Percentiles rank a stretch among this genome's conserved stretches.
Conservation (phyloP, 1,140 invertebrate species). For the Laupala kohalensis region DNA sequence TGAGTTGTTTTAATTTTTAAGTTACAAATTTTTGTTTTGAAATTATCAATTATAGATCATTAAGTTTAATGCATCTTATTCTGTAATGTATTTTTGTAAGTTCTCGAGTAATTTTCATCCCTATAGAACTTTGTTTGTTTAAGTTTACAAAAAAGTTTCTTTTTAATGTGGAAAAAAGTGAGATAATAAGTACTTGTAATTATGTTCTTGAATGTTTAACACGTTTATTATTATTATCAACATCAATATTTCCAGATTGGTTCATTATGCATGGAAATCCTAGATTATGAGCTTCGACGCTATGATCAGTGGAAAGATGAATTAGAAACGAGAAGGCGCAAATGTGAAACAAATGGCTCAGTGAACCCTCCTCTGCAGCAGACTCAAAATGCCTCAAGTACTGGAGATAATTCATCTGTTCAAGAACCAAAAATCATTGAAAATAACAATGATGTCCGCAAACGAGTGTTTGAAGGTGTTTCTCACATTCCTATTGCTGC, state of each 20-base stretch:
- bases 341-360: neutral
- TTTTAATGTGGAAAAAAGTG: no score
- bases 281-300: slow-evolving; percentile 84
- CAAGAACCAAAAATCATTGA: neutral
- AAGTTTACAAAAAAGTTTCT: no score
- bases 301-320: slow-evolving; percentile 90
- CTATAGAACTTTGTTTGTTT: no score
- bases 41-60: no score
- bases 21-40: no score
- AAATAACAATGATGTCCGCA: neutral
- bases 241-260: slow-evolving; percentile 56
- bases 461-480: neutral
- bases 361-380: neutral
- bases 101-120: no score
- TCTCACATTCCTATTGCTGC: slow-evolving; percentile 12
- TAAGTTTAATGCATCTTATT: no score
- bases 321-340: slow-evolving; percentile 45
- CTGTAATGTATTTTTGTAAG: no score
- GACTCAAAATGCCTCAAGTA: neutral
- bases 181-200: no score
- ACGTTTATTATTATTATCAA: no score
- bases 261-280: slow-evolving; percentile 88
- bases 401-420: neutral
- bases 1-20: no score
- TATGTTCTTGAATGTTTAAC: no score